A percentile compares a stretch with the other conserved stretches of the same genome.
These are phyloP conservation scores for Agrotis puta DNA, from an alignment of 2,888 invertebrate genomes.

Conservation along the genomic window DNA sequence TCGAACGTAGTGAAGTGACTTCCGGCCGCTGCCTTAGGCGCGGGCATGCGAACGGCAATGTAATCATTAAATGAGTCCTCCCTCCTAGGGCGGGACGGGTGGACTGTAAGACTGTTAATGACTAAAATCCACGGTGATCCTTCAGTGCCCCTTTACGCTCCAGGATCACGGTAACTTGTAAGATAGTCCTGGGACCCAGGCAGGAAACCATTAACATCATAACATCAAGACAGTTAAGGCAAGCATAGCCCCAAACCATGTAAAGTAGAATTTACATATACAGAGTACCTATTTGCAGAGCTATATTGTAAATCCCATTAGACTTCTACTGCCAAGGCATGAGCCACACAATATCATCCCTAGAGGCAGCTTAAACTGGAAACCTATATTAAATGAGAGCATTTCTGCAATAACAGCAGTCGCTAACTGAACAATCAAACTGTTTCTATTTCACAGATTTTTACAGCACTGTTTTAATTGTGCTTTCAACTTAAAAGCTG, in stretches of 20 bases:
- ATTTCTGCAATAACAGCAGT: conserved; percentile 1
- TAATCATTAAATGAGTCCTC: too few species aligned
- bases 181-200: too few species aligned
- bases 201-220: neutral
- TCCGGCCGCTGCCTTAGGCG: too few species aligned
- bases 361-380: conserved; percentile 13
- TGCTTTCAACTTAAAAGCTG: conserved; percentile 37
- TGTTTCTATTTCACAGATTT: conserved; percentile 8
- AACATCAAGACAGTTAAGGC: too few species aligned
- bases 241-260: neutral
- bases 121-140: too few species aligned
- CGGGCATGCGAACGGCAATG: too few species aligned
- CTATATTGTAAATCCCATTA: conserved; percentile 13
- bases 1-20: too few species aligned
- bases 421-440: conserved; percentile 7
- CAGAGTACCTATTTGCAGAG: neutral
- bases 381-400: conserved; percentile 20
- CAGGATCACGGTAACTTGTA: too few species aligned
- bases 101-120: too few species aligned
- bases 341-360: conserved; percentile 27
- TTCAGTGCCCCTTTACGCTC: too few species aligned
- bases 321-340: neutral
- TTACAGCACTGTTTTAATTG: conserved; percentile 35
- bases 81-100: too few species aligned
- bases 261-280: conserved; percentile 8